Conservation (phyloP, 2,797 vertebrate species). For the Pangasius macronema region DNA sequence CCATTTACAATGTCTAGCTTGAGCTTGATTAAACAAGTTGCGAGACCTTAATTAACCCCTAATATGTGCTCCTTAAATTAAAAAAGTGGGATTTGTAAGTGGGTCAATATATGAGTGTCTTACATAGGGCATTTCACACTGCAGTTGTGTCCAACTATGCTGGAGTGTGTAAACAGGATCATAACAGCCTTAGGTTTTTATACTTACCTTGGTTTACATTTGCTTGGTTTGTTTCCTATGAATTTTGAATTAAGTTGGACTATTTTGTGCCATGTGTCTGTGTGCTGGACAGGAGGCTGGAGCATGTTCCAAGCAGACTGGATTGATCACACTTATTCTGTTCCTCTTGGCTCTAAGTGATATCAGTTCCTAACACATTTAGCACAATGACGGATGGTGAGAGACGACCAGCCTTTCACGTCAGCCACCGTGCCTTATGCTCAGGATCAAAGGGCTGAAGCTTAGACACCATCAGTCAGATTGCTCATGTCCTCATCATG, state of each 20-base stretch:
- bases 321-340: conserved; percentile 48
- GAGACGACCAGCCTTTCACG: conserved; percentile 39
- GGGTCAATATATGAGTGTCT: background rate
- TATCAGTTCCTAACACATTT: conserved; percentile 56
- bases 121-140: background rate
- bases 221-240: background rate
- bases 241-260: background rate
- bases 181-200: background rate
- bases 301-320: conserved; percentile 22
- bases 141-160: background rate
- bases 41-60: conserved; percentile 1
- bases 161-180: conserved; percentile 1
- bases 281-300: conserved; percentile 14
- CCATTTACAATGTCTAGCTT: background rate
- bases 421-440: conserved; percentile 32
- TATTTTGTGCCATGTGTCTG: background rate
- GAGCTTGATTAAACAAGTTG: conserved; percentile 3
- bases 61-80: conserved; percentile 8
- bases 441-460: conserved; percentile 42
- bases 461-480: conserved; percentile 39
- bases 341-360: conserved; percentile 43
- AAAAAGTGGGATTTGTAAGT: background rate
- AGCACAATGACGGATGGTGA: conserved; percentile 53
- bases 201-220: background rate
- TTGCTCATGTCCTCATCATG: conserved; percentile 34